Percentiles rank a stretch among this genome's conserved stretches.
Evolutionary conservation across 2,113 vertebrate genomes (phyloP).

Genomic region (Peucedramus taeniatus): DNA sequence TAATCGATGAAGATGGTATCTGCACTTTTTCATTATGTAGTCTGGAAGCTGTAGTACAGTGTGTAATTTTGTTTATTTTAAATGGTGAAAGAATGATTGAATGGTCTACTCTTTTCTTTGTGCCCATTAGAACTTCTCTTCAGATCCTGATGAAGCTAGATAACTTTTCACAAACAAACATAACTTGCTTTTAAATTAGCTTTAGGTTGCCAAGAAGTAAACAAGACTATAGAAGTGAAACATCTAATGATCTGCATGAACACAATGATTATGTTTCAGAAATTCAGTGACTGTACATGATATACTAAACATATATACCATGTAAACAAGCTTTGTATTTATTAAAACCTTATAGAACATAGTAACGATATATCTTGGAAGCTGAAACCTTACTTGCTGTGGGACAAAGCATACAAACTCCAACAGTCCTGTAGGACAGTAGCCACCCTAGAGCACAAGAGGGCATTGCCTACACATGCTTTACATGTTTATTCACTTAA

Average conservation of each 20-base stretch:
- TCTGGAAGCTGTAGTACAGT: slow-evolving; percentile 67
- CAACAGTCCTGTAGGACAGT: slow-evolving; percentile 52
- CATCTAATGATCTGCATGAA: slow-evolving; percentile 75
- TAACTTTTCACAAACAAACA: slow-evolving; percentile 38
- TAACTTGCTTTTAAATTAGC: slow-evolving; percentile 70
- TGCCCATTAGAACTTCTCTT: slow-evolving; percentile 64
- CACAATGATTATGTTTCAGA: slow-evolving; percentile 66
- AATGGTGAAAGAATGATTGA: slow-evolving; percentile 66
- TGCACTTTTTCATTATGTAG: slow-evolving; percentile 74
- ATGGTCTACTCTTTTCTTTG: slow-evolving; percentile 73
- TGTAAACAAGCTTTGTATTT: slow-evolving; percentile 72
- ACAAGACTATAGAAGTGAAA: slow-evolving; percentile 50
- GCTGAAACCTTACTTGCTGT: slow-evolving; percentile 54
- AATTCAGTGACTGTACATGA: slow-evolving; percentile 68
- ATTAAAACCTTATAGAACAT: slow-evolving; percentile 69
- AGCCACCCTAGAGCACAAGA: slow-evolving; percentile 69
- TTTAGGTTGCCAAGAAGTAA: slow-evolving; percentile 68
- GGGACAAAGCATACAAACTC: slow-evolving; percentile 41
- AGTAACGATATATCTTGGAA: slow-evolving; percentile 60
- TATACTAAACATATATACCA: slow-evolving; percentile 69
- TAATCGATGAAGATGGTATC: slow-evolving; percentile 69
- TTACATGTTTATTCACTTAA: slow-evolving; percentile 57
- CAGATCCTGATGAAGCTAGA: slow-evolving; percentile 60
- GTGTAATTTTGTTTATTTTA: slow-evolving; percentile 70
- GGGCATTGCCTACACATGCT: slow-evolving; percentile 48